Evolutionary conservation across 2,797 vertebrate species (phyloP), one percentile per base, ranked within the genome.

Genomic region (Strix occidentalis): DNA sequence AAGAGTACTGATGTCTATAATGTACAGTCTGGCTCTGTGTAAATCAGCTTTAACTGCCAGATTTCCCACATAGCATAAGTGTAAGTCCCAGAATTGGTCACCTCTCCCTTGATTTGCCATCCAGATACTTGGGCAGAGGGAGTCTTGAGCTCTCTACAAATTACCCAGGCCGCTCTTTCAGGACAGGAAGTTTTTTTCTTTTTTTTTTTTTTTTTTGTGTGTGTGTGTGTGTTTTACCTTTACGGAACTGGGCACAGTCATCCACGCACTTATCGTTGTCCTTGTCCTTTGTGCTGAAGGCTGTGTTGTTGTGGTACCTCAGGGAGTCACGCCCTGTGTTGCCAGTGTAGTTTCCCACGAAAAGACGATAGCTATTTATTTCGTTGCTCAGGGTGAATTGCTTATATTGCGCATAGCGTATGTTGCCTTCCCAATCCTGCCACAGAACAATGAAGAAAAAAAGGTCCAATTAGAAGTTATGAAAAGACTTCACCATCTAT

Each of bases 181-280:
- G 57, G 45, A 3, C 58, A 37, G 66, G 53, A 5, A 1, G 26
- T 14, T 41, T 41, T 41, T 13, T 13, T 13, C 10, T 39, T 39
- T 39, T 11, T 41, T 13, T 13, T 43, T 45, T 45, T 43, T 43
- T 13, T 13, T 43, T 45, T 45, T 43, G 17, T 43, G 33, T 15
- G 4, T 31, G 10, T 12, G 6, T 6, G 6, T 5, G 13, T 16
- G 4, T 2, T 66, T 95, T 96, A 99, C 99, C 99, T 99, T 99
- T 99, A 43, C 99, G 99, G 75, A 99, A 98, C 74, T 98, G 87
- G 4, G 99, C 99, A 0, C 99, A 99, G 97, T 99, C 97, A 14
- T 99, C 99, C 90, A 99, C 97, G 1, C 99, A 99, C 97, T 99
- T 99, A 98, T 99, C 99, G 0, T 99, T 99, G 98, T 99, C 99